These are phyloP conservation scores for Nyctereutes procyonoides DNA, from an alignment of 2,113 vertebrate genomes.

Conservation along the genomic window DNA sequence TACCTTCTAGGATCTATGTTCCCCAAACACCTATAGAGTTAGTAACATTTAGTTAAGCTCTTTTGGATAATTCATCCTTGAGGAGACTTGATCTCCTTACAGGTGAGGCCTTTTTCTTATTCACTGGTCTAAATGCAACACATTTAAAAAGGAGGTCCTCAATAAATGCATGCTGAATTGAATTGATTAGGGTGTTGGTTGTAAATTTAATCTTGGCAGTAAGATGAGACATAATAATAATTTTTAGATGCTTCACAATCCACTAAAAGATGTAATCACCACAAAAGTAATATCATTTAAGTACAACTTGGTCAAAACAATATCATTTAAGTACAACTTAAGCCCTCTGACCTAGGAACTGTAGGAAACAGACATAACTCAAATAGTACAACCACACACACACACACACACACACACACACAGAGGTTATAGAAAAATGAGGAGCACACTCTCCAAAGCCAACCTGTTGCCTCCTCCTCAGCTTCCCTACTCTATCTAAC, in stretches of 20 bases:
- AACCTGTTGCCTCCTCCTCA: not conserved
- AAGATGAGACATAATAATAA: not conserved
- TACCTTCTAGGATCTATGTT: not conserved
- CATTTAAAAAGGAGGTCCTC: not conserved
- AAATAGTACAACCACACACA: not conserved
- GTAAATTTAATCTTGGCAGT: not conserved
- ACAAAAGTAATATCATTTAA: conserved; percentile 27
- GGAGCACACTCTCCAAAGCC: not conserved
- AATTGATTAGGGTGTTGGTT: not conserved
- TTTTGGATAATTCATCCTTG: not conserved
- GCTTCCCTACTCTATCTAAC: not conserved
- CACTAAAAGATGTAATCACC: conserved; percentile 16
- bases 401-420: too few relatives aligned
- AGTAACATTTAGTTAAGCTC: not conserved
- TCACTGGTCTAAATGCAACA: not conserved
- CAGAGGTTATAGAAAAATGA: not conserved
- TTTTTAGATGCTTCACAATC: not conserved
- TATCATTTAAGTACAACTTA: not conserved
- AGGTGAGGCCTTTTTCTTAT: not conserved
- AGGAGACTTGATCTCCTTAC: not conserved
- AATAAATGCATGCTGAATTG: conserved; percentile 6
- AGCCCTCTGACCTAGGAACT: not conserved
- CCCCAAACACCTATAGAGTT: not conserved
- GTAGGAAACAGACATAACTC: not conserved
- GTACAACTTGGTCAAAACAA: not conserved